phyloP scores from a whole-genome alignment of 2,888 invertebrate genomes.

The Acleris emargana region DNA sequence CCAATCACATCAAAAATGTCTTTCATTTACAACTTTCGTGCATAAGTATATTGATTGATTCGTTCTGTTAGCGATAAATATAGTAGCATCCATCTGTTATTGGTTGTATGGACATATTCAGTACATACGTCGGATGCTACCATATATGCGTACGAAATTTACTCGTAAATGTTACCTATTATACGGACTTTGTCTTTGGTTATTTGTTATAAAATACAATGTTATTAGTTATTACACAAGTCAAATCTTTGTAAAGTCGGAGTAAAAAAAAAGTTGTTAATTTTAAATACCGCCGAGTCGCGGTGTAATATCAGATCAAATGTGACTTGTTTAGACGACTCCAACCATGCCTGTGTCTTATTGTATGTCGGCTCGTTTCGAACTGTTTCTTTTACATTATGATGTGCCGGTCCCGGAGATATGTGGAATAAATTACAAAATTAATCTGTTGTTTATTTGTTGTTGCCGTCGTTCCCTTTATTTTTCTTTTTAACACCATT shows the following conservation, averaged over 20 bases:
- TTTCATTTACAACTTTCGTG: too few species aligned
- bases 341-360: conserved; percentile 63
- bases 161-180: too few species aligned
- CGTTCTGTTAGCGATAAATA: too few species aligned
- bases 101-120: too few species aligned
- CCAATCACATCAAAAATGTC: too few species aligned
- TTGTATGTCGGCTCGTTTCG: conserved; percentile 65
- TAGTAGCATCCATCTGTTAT: too few species aligned
- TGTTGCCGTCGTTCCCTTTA: background rate
- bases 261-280: background rate
- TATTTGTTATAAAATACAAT: background rate
- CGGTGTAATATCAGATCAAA: conserved; percentile 63
- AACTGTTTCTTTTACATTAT: conserved; percentile 76
- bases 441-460: conserved; percentile 36
- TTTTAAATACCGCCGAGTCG: conserved; percentile 17
- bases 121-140: too few species aligned
- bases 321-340: conserved; percentile 36
- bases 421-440: conserved; percentile 71
- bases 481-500: background rate
- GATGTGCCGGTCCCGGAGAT: conserved; percentile 68
- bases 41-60: too few species aligned
- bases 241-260: background rate
- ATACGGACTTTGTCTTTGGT: too few species aligned
- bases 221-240: background rate
- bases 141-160: too few species aligned